Base-by-base conservation (phyloP, 2,797 vertebrate species). In the Silurus aristotelis region DNA sequence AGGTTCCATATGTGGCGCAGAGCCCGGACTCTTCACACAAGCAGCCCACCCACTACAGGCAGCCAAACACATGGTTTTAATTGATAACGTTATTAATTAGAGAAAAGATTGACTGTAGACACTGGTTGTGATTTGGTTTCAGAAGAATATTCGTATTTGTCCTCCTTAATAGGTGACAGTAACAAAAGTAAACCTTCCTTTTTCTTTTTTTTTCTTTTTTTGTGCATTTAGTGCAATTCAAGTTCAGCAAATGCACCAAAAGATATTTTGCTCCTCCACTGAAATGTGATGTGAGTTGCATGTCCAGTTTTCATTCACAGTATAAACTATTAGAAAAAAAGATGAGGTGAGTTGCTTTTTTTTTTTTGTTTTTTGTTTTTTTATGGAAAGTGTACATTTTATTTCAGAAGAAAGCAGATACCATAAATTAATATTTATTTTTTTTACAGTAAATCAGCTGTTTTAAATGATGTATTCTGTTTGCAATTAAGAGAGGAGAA, bases 1-100 rank as follows among this genome's bases (percentile, higher is more conserved):
- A 83, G 91, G 80, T 83, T 88, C 58, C 84, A 88, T 87, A 87
- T 84, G 87, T 90, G 93, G 93, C 93, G 90, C 89, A 22, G 85
- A 88, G 94, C 94, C 93, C 92, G 92, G 84, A 66, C 88, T 91
- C 88, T 85, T 84, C 85, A 20, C 75, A 7, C 83, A 43, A 81
- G 76, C 66, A 90, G 89, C 86, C 88, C 89, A 90, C 89, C 89
- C 89, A 88, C 87, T 64, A 64, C 77, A 85, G n/a, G 9, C 82
- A 27, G 71, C 25, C 2, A 20, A 8, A 64, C 71, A 76, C 9
- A 76, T 76, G 83, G 2, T 56, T 84, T 67, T 75, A 66, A 52
- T 77, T 66, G 14, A 55, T 76, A 81, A 20, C 52, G 1, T 55
- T 81, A 81, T 68, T 81, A 68, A 80, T 81, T 81, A 67, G 10